phyloP scores from a whole-genome alignment of 2,888 invertebrate genomes.

The Leptothorax acervorum region DNA sequence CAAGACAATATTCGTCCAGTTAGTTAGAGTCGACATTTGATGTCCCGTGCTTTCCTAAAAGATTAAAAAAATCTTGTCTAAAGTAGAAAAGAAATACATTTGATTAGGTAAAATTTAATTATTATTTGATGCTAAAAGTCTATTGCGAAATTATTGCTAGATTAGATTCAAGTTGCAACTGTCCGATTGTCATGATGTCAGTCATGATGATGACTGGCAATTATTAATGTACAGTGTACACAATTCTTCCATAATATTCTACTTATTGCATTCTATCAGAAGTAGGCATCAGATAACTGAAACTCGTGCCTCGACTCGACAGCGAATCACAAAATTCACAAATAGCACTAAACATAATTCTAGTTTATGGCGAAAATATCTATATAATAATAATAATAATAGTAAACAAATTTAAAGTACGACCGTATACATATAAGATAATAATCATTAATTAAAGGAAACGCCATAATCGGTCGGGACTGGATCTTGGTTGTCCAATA shows the following conservation, averaged over 20 bases:
- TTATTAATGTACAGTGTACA: too few species aligned
- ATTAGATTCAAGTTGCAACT: background rate
- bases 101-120: background rate
- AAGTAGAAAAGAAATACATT: background rate
- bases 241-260: background rate
- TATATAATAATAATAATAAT: too few species aligned
- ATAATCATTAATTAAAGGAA: too few species aligned
- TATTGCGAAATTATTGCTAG: background rate
- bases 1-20: conserved; percentile 67
- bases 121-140: background rate
- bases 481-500: too few species aligned
- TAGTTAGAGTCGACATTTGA: background rate
- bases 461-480: too few species aligned
- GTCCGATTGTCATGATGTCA: background rate
- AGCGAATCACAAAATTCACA: background rate
- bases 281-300: background rate
- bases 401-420: too few species aligned
- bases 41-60: background rate
- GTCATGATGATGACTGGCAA: too few species aligned
- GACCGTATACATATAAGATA: too few species aligned
- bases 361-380: background rate
- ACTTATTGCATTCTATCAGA: too few species aligned
- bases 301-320: background rate
- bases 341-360: background rate
- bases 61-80: background rate